These are phyloP conservation scores for Desoria tigrina DNA, from an alignment of 2,888 invertebrate species.

Conservation along the genomic window DNA sequence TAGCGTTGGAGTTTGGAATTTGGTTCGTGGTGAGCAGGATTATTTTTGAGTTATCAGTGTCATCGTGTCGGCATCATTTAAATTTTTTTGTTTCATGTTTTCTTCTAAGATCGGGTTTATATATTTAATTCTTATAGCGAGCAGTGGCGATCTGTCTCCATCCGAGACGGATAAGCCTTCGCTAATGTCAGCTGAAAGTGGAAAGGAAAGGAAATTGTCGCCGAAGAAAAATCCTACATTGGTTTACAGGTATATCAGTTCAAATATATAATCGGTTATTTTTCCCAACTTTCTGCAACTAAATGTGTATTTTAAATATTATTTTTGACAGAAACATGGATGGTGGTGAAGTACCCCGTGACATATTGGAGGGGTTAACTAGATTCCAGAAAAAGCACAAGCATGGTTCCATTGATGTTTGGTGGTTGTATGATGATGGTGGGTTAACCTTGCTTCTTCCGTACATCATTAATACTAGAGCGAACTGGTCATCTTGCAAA, in stretches of 20 bases:
- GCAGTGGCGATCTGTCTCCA: slow-evolving; percentile 46
- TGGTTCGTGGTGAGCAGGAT: slow-evolving; percentile 51
- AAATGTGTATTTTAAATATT: not conserved
- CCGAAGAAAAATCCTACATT: slow-evolving; percentile 36
- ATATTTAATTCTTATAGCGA: no score
- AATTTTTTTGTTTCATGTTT: not conserved
- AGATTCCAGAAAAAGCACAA: slow-evolving; percentile 76
- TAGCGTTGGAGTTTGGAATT: slow-evolving; percentile 52
- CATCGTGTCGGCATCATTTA: not conserved
- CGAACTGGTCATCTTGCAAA: slow-evolving; percentile 75
- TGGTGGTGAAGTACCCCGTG: slow-evolving; percentile 65
- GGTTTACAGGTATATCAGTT: slow-evolving; percentile 52
- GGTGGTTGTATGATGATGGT: slow-evolving; percentile 88
- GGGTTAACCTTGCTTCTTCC: slow-evolving; percentile 72
- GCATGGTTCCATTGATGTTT: slow-evolving; percentile 84
- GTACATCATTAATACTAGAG: slow-evolving; percentile 79
- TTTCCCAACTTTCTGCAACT: not conserved
- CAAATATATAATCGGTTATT: not conserved
- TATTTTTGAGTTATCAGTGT: slow-evolving; percentile 3
- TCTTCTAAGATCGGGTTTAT: no score
- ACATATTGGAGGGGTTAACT: slow-evolving; percentile 69
- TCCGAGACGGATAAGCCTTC: slow-evolving; percentile 24
- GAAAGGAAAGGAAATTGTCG: slow-evolving; percentile 36
- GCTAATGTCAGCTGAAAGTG: slow-evolving; percentile 28
- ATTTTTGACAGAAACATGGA: slow-evolving; percentile 55